phyloP scores from a whole-genome alignment of 2,113 vertebrate species.

The Carettochelys insculpta region DNA sequence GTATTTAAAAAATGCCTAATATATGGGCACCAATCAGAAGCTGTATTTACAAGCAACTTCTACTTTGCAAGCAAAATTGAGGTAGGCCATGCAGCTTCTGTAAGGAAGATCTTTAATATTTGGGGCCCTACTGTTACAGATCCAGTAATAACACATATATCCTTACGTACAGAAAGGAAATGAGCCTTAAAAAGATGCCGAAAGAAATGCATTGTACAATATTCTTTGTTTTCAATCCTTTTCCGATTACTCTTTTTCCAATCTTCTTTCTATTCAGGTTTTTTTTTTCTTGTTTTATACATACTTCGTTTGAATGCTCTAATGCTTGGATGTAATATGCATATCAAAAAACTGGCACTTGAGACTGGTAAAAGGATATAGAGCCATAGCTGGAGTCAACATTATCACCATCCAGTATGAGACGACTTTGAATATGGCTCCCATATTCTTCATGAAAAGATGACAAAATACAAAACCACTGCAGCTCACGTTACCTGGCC shows the following conservation, averaged over 20 bases:
- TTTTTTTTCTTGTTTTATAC: conserved; percentile 4
- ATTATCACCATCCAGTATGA: background rate
- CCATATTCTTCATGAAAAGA: background rate
- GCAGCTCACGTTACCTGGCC: background rate
- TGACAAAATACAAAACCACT: background rate
- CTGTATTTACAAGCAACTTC: conserved; percentile 8
- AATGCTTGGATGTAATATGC: background rate
- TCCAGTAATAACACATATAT: background rate
- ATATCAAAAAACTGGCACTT: background rate
- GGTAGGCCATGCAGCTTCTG: rapidly evolving
- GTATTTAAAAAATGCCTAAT: conserved; percentile 62
- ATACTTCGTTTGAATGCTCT: background rate
- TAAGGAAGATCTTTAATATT: conserved; percentile 7
- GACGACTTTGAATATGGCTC: background rate
- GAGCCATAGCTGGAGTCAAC: background rate
- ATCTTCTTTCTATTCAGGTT: conserved; percentile 43
- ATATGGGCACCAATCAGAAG: conserved; percentile 49
- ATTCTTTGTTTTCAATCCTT: background rate
- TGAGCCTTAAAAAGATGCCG: background rate
- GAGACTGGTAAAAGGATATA: background rate
- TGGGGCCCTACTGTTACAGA: background rate
- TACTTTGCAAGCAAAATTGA: conserved; percentile 11
- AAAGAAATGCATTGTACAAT: background rate
- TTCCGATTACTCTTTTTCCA: background rate
- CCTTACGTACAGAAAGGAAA: background rate